Evolutionary conservation across 1,140 invertebrate genomes (phyloP).

Genomic region (Charaxes varanes): DNA sequence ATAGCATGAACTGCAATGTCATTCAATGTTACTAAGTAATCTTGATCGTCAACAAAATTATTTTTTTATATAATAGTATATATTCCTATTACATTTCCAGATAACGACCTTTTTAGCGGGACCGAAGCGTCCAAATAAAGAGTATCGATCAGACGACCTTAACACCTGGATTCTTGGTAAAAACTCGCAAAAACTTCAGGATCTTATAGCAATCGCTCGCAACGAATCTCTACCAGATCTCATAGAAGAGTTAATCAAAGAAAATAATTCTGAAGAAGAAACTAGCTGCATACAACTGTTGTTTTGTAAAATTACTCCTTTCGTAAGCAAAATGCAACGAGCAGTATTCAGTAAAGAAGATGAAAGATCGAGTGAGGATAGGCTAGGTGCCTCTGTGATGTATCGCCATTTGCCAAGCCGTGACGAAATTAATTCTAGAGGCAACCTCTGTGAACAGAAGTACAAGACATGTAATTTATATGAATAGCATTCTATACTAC

Average conservation of each 20-base stretch:
- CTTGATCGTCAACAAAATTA: too few relatives aligned
- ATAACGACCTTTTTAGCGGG: conserved; percentile 69
- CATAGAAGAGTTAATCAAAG: conserved; percentile 76
- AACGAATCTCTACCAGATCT: conserved; percentile 77
- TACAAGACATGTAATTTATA: conserved; percentile 73
- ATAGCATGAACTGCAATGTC: too few relatives aligned
- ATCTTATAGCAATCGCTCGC: conserved; percentile 74
- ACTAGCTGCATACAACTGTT: conserved; percentile 82
- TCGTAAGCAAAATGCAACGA: conserved; percentile 83
- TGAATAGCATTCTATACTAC: too few relatives aligned
- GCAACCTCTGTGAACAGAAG: conserved; percentile 79
- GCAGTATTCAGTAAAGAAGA: conserved; percentile 68
- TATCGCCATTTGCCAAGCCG: conserved; percentile 78
- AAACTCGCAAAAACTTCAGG: conserved; percentile 69
- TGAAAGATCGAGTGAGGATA: conserved; percentile 19
- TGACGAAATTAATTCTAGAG: conserved; percentile 77
- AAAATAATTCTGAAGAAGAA: conserved; percentile 72
- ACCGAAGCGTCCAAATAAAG: conserved; percentile 30
- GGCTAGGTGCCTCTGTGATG: conserved; percentile 54
- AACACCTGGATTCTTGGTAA: conserved; percentile 51
- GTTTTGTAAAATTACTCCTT: conserved; percentile 84
- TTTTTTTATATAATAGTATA: too few relatives aligned
- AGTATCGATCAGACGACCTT: conserved; percentile 40
- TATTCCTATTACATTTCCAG: conserved; percentile 40
- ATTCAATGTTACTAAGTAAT: too few relatives aligned